Evolutionary conservation across 2,113 vertebrate genomes (phyloP), one percentile per base, ranked within the genome.

Genomic region (Hypocryptadius cinnamomeus): DNA sequence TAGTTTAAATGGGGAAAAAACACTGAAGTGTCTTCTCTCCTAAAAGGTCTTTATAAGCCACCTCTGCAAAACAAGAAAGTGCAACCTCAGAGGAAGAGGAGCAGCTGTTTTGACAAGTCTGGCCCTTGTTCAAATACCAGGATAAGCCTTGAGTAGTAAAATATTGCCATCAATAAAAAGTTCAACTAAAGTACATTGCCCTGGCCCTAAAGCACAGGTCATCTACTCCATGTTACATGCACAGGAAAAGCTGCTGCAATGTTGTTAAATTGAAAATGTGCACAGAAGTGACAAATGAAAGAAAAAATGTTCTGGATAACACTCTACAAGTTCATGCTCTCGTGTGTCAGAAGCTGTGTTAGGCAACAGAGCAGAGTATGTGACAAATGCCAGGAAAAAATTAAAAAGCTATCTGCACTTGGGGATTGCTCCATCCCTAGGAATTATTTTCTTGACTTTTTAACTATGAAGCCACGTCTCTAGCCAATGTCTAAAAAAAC

Each of bases 81-180:
- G 76, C 78, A 92, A 9, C 47, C 28, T 81, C 88, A 74, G 42
- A 95, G 68, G 71, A 94, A 89, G 77, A 87, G 1, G 25, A 95
- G 57, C 68, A 89, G 84, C 86, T 93, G 81, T 81, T 96, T 65
- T 71, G 80, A 57, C 79, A 89, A 91, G 66, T 73, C 79, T 92
- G 91, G 94, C 79, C 51, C 91, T 87, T 37, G 59, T 72, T 92
- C 93, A 96, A 94, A 65, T 37, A 93, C n/a, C 47, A 59, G 84
- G 85, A 88, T 50, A 87, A 91, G 56, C 70, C 69, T 44, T 64
- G 13, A 85, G 44, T 64, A 89, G 72, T 79, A 90, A 90, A 60
- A 73, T 45, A 82, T 3, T 73, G 93, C 73, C 87, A 79, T 91
- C 82, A 90, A 91, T 74, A 66, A 84, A 61, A 89, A 86, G 84